A percentile compares a stretch with the other conserved stretches of the same genome.
These are phyloP conservation scores for Cassiopea andromeda DNA, from an alignment of 30 jellyfish, hydroid and myxozoan genomes.

Conservation along the genomic window DNA sequence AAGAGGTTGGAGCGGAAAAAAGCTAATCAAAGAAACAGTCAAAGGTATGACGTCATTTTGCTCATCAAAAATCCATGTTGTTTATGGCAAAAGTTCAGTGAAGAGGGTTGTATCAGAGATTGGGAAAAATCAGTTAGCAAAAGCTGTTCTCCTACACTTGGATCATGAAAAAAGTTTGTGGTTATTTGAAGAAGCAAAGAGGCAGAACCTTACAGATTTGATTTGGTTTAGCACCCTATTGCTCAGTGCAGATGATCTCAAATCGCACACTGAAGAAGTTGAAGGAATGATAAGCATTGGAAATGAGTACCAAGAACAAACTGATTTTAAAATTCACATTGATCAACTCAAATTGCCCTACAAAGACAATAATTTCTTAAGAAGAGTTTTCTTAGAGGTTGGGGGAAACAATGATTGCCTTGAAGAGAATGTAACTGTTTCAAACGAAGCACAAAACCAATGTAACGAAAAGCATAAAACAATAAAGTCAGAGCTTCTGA, in stretches of 20 bases:
- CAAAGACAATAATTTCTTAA: constrained; percentile 42
- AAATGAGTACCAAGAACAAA: constrained; percentile 41
- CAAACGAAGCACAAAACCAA: neutral
- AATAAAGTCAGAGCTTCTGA: constrained; percentile 20
- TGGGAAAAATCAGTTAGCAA: constrained; percentile 52
- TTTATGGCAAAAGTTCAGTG: constrained; percentile 15
- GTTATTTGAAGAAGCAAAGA: constrained; percentile 66
- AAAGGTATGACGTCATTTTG: constrained; percentile 17
- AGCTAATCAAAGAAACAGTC: constrained; percentile 27
- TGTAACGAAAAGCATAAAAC: constrained; percentile 44
- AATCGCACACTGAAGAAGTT: constrained; percentile 32
- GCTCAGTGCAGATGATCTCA: constrained; percentile 47
- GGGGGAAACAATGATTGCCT: constrained; percentile 62
- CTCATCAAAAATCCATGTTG: constrained; percentile 11
- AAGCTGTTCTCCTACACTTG: constrained; percentile 77
- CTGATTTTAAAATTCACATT: constrained; percentile 45
- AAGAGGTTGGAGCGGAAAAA: constrained; percentile 57
- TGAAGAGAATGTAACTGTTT: neutral
- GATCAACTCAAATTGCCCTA: constrained; percentile 56
- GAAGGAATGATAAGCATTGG: constrained; percentile 88
- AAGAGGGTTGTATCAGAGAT: constrained; percentile 42
- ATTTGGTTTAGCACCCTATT: constrained; percentile 72
- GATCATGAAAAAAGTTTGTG: constrained; percentile 20
- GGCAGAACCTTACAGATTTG: constrained; percentile 49
- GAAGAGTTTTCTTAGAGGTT: constrained; percentile 23